Base-by-base conservation (phyloP, 2,113 vertebrate genomes). In the Eonycteris spelaea region DNA sequence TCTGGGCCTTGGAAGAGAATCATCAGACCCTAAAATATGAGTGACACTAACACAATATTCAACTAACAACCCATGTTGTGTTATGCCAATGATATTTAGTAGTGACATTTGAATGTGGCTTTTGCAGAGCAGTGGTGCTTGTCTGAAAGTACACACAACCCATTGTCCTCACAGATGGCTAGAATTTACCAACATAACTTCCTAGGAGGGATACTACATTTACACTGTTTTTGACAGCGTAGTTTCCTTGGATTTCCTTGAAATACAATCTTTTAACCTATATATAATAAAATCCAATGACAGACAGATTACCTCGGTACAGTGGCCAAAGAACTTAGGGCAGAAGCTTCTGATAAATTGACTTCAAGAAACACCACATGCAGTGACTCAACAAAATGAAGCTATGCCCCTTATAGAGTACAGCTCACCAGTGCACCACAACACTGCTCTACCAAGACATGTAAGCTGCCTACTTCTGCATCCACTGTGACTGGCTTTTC, bases 301-400 rank as follows among this genome's bases (percentile, higher is more conserved):
- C 3, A 70, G 57, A 78, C 3, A 70, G 16, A 38, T 38, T 53
- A 40, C 38, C 38, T 63, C 77, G 26, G 22, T 61, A 61, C 0
- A 85, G 61, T 57, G 48, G n/a, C 38, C 40, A 77, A 80, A 94
- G 21, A 24, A 51, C 3, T 24, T 67, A 61, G 33, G 14, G n/a
- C 3, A 30, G 35, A 93, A 88, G n/a, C 19, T 65, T 91, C 51
- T 55, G 88, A 82, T 19, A 85, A 78, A 84, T 5, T 51, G 45
- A 71, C 12, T 51, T 90, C 2, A 43, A 80, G 21, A 74, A 45
- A 74, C 6, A 90, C 38, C 26, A 33, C 11, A 35, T 26, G 3
- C 33, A 43, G 7, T 38, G n/a, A 79, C 28, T 18, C 10, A n/a
- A 80, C 51, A 38, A 63, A 91, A 88, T 22, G 65, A 83, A 45